Base-by-base conservation (phyloP, 2,888 invertebrate species). In the Orchestes rusci region DNA sequence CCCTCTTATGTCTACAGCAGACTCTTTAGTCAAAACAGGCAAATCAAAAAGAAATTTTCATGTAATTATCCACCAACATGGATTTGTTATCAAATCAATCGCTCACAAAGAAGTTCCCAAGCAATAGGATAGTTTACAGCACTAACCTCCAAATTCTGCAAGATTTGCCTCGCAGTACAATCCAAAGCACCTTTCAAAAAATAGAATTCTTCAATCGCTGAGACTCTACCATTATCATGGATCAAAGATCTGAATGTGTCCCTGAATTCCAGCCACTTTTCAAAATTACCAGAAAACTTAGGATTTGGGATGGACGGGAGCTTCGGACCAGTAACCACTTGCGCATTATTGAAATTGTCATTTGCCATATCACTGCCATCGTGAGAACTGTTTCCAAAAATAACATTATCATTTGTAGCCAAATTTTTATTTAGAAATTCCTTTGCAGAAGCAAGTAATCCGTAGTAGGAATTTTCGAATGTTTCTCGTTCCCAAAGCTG, bases 201-300 rank as follows among this genome's bases (percentile, higher is more conserved):
- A n/a, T n/a, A n/a, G n/a, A n/a, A n/a, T n/a, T n/a, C n/a, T n/a
- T n/a, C n/a, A n/a, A n/a, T n/a, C n/a, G n/a, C n/a, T n/a, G n/a
- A n/a, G n/a, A n/a, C n/a, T n/a, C n/a, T n/a, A n/a, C n/a, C n/a
- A n/a, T 39, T 27, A 16, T 28, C 13, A 15, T 39, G 39, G 2
- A 39, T 17, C 8, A 39, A 29, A 4, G 29, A 39, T 16, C 10
- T 39, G 29, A 3, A 27, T 3, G 38, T 38, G 12, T 38, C 38
- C n/a, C 38, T 4, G 15, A 38, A 38, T n/a, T 38, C 38, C 3
- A 38, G 12, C 38, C 38, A 38, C n/a, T 38, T 38, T 38, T 39
- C 39, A 28, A 17, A 39, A 7, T 29, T 16, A 5, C 39, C 39
- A 3, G 30, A 5, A 30, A 39, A 39, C 29, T 29, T 39, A 13